Base-by-base conservation (phyloP, 2,797 vertebrate species). In the Euthynnus affinis region DNA sequence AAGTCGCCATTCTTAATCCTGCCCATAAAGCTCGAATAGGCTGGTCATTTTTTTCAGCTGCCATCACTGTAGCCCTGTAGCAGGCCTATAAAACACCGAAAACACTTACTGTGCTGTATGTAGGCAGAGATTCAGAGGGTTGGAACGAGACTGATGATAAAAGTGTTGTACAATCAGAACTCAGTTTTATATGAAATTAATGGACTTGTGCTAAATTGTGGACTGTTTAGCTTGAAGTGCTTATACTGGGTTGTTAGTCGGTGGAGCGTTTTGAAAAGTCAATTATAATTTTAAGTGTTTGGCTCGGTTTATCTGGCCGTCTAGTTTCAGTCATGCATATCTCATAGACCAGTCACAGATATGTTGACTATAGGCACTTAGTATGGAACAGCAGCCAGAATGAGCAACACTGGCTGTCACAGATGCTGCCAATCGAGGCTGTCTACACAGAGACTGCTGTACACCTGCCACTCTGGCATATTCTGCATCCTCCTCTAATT, bases 391-490 rank as follows among this genome's bases (percentile, higher is more conserved):
- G 90, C 64, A 86, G 92, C 91, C 90, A 88, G 72, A 57, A 84
- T 71, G 87, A 89, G 88, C 77, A 67, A 76, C 82, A 61, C 83
- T 73, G 76, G 85, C 89, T 89, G 86, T 87, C 89, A 89, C 85
- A 89, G 89, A 87, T 84, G 90, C 90, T 90, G 90, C 93, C 92
- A 93, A 88, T 93, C 83, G 83, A 82, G 80, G 82, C 79, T 71
- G 87, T 94, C 91, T 90, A 78, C 85, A 84, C 88, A 81, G 79
- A 90, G 77, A 42, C 71, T 63, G 86, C 89, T 87, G 88, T 83
- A 88, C 93, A 94, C 93, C 94, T 94, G 94, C 94, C 93, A 94
- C 91, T 89, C 92, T 93, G 93, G 91, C 91, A 84, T 83, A 92
- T 89, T 91, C 87, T 88, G 86, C 85, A 84, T 81, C 82, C 81